Evolutionary conservation across 30 jellyfish, hydroid and myxozoan genomes (phyloP).

Genomic region (Hydractinia echinata): DNA sequence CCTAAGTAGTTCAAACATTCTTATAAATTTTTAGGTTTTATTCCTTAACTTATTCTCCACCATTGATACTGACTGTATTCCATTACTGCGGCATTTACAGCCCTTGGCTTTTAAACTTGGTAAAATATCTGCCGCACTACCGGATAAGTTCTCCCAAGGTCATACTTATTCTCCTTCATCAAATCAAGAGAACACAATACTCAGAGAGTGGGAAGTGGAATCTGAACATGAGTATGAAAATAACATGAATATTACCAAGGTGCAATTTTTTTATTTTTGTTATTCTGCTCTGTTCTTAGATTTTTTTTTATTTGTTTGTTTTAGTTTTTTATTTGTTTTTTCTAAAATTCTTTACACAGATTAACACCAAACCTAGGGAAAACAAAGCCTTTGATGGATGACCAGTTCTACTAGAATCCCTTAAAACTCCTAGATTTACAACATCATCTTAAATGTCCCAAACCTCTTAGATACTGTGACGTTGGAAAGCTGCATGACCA

Average conservation of each 20-base stretch:
- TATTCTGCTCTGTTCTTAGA: neutral
- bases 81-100: slow-evolving; percentile 46
- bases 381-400: too few relatives aligned
- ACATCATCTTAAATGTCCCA: too few relatives aligned
- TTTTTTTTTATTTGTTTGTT: neutral
- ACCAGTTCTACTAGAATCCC: too few relatives aligned
- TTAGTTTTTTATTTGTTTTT: too few relatives aligned
- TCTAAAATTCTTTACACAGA: too few relatives aligned
- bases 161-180: slow-evolving; percentile 35
- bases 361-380: too few relatives aligned
- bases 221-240: slow-evolving; percentile 69
- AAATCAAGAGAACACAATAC: slow-evolving; percentile 50
- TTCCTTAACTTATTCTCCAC: slow-evolving; percentile 65
- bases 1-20: too few relatives aligned
- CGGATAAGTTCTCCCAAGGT: slow-evolving; percentile 62
- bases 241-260: slow-evolving; percentile 54
- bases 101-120: slow-evolving; percentile 43
- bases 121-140: slow-evolving; percentile 46
- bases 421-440: too few relatives aligned
- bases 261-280: neutral
- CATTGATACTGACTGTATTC: slow-evolving; percentile 51
- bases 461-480: too few relatives aligned
- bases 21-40: slow-evolving; percentile 37
- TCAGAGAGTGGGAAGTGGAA: slow-evolving; percentile 81
- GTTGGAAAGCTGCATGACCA: too few relatives aligned